Base-by-base conservation (phyloP, 2,113 vertebrate genomes). In the Dendrocopos noguchii region DNA sequence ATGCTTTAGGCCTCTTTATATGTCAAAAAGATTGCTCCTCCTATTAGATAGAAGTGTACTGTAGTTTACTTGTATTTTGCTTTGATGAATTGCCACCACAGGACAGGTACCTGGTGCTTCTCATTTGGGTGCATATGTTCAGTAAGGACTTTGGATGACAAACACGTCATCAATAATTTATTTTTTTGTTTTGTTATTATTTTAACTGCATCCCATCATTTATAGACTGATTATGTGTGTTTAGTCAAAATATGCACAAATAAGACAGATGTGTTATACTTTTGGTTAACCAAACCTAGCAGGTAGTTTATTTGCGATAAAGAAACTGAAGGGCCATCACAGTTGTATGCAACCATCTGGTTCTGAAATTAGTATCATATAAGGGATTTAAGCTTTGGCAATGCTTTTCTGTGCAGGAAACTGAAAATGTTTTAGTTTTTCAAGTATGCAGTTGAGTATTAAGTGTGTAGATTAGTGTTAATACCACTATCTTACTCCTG, bases 281-380 rank as follows among this genome's bases (percentile, higher is more conserved):
- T 96, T 97, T 97, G 93, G 97, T 98, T 98, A 95, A 96, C 89
- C 84, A 93, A 97, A 97, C 93, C 77, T 96, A 97, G 95, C 95
- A 97, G 97, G 96, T 97, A 96, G 97, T 98, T 98, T 97, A 97
- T 97, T 96, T 96, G 85, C 94, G 94, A 87, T 98, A 97, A 97
- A 91, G 96, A 97, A 97, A 95, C 97, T 96, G 97, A 97, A 98
- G 97, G 95, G 91, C 96, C 91, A 97, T 97, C 96, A 96, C 95
- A 95, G 57, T 95, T 95, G 66, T 95, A 93, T 94, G 89, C 77
- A 96, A 82, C 97, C 97, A 98, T 98, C 98, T 98, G 98, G 92
- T 97, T 97, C 93, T 92, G 88, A 95, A 98, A 97, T 97, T 96
- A 96, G 87, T 95, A 97, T 97, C 91, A 92, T 97, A 87, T 87